These are phyloP conservation scores for Athrips mouffetella DNA, from an alignment of 2,888 invertebrate species.

Conservation along the genomic window DNA sequence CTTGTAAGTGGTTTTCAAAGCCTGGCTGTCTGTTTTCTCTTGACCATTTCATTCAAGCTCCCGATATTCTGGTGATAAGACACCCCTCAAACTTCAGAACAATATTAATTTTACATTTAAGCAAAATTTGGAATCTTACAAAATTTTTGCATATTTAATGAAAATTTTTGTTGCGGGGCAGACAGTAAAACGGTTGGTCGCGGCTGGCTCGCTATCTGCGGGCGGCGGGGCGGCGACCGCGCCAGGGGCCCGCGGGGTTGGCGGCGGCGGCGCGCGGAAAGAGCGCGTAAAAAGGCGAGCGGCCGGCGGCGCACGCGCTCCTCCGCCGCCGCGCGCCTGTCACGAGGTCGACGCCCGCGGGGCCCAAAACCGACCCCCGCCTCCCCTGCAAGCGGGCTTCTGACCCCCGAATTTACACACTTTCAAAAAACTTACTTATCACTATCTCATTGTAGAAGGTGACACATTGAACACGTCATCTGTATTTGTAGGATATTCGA, in stretches of 20 bases:
- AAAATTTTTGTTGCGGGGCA: constrained; percentile 45
- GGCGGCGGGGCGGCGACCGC: constrained; percentile 75
- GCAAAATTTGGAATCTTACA: too few relatives aligned
- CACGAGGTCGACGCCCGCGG: constrained; percentile 74
- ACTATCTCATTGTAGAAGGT: constrained; percentile 23
- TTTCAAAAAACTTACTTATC: constrained; percentile 33
- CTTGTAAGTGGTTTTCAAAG: too few relatives aligned
- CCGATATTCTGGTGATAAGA: too few relatives aligned
- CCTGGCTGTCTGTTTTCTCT: too few relatives aligned
- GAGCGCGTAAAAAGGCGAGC: constrained; percentile 76
- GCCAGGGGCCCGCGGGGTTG: constrained; percentile 70
- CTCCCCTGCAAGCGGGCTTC: constrained; percentile 41
- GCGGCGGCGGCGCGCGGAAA: constrained; percentile 51
- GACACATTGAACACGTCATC: constrained; percentile 36
- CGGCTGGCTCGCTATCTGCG: constrained; percentile 72
- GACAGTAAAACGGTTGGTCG: constrained; percentile 66
- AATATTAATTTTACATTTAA: too few relatives aligned
- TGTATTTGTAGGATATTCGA: constrained; percentile 41
- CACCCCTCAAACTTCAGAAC: too few relatives aligned
- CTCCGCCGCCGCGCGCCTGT: constrained; percentile 63
- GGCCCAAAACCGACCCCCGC: constrained; percentile 59
- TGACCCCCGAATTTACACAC: constrained; percentile 47
- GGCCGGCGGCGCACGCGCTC: constrained; percentile 59
- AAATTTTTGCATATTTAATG: neutral
- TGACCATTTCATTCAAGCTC: too few relatives aligned